Conservation (phyloP, 2,113 vertebrate species). For the Cottus gobio region DNA sequence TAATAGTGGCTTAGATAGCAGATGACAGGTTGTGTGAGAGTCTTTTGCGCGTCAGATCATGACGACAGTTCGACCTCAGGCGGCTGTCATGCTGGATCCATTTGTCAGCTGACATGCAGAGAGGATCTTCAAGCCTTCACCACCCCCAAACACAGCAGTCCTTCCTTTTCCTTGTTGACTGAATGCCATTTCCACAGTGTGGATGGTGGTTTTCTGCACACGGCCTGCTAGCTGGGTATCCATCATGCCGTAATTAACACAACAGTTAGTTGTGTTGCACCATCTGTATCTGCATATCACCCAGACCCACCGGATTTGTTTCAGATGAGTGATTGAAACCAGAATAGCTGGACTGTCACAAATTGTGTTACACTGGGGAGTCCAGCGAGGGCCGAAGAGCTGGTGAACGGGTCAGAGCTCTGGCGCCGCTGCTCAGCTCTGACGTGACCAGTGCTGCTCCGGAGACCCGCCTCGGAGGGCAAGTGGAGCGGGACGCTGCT, state of each 20-base stretch:
- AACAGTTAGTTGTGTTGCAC: constrained; percentile 41
- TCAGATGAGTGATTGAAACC: constrained; percentile 75
- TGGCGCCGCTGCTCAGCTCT: constrained; percentile 20
- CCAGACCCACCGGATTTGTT: constrained; percentile 74
- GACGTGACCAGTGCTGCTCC: background rate
- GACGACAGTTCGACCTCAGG: constrained; percentile 60
- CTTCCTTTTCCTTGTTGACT: background rate
- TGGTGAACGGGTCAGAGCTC: constrained; percentile 64
- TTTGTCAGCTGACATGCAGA: constrained; percentile 37
- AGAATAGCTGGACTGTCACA: constrained; percentile 77
- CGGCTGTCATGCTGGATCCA: constrained; percentile 58
- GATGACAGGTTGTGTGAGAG: constrained; percentile 64
- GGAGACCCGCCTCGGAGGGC: constrained; percentile 19
- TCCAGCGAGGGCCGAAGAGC: constrained; percentile 65
- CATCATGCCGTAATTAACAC: constrained; percentile 18
- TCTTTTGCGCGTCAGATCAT: constrained; percentile 49
- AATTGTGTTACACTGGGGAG: constrained; percentile 79
- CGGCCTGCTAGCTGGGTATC: background rate
- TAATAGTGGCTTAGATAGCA: constrained; percentile 57
- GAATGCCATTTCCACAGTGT: background rate
- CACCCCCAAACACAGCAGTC: background rate
- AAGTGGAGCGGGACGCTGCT: constrained; percentile 11
- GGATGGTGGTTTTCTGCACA: background rate
- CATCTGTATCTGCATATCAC: constrained; percentile 55
- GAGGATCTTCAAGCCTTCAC: background rate